These are phyloP conservation scores for Enoplosus armatus DNA, from an alignment of 2,797 vertebrate species.

Conservation along the genomic window DNA sequence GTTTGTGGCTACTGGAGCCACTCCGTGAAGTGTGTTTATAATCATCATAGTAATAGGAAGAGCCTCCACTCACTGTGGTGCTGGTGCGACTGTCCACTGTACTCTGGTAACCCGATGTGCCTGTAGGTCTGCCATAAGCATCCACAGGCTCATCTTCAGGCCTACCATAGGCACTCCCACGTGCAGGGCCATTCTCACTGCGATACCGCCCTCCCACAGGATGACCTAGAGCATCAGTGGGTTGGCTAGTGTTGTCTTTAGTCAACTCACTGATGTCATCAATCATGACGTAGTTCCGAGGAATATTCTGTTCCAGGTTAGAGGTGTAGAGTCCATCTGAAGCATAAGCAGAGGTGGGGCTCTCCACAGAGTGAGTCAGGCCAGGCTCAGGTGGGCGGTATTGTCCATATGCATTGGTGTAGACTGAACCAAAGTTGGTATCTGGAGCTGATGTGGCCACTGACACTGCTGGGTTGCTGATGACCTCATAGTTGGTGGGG, in stretches of 20 bases:
- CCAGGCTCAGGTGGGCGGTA: conserved; percentile 88
- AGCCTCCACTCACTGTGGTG: conserved; percentile 81
- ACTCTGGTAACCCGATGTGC: conserved; percentile 88
- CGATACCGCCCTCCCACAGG: conserved; percentile 85
- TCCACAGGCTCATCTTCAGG: conserved; percentile 92
- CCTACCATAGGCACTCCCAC: conserved; percentile 87
- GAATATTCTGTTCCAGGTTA: conserved; percentile 96
- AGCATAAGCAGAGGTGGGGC: conserved; percentile 90
- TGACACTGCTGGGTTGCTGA: conserved; percentile 87
- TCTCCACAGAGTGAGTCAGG: conserved; percentile 85
- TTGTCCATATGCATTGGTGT: conserved; percentile 90
- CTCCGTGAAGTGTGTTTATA: conserved; percentile 91
- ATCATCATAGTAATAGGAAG: conserved; percentile 91
- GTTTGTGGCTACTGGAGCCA: conserved; percentile 89
- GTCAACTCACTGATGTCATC: conserved; percentile 99
- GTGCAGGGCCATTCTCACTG: conserved; percentile 85
- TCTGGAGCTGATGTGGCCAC: conserved; percentile 91
- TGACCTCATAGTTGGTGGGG: conserved; percentile 97
- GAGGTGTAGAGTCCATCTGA: conserved; percentile 93
- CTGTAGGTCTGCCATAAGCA: conserved; percentile 88
- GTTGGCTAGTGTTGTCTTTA: conserved; percentile 89
- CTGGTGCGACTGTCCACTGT: conserved; percentile 87
- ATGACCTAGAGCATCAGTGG: conserved; percentile 82
- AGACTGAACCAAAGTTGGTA: conserved; percentile 83
- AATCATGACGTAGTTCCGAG: conserved; percentile 99